Evolutionary conservation across 2,888 invertebrate species (phyloP).

Genomic region (Elysia crispata): DNA sequence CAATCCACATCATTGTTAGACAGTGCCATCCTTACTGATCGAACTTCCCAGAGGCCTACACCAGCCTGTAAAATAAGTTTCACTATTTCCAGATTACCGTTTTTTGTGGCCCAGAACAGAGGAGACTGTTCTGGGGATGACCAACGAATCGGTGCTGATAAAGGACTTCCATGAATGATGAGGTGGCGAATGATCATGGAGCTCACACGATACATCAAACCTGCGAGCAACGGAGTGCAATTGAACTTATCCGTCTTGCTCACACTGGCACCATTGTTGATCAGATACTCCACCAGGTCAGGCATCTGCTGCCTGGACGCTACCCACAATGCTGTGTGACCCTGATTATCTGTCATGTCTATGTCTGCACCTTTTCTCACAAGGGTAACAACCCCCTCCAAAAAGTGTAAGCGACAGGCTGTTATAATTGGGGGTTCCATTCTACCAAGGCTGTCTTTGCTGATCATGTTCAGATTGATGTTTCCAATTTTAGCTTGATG

Average conservation of each 20-base stretch:
- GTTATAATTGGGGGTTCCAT: conserved; percentile 76
- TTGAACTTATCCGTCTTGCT: conserved; percentile 73
- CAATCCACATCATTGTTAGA: conserved; percentile 60
- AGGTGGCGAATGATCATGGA: conserved; percentile 69
- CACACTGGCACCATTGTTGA: conserved; percentile 71
- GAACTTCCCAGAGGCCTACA: conserved; percentile 63
- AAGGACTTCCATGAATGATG: conserved; percentile 67
- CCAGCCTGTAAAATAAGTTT: conserved; percentile 66
- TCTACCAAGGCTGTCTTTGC: conserved; percentile 73
- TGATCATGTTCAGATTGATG: conserved; percentile 73
- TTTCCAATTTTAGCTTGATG: conserved; percentile 69
- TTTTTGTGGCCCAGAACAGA: conserved; percentile 69
- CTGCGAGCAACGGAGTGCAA: conserved; percentile 71
- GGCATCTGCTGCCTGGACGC: conserved; percentile 69
- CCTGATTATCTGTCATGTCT: conserved; percentile 68
- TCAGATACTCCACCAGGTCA: conserved; percentile 68
- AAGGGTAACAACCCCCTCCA: conserved; percentile 71
- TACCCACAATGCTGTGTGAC: conserved; percentile 71
- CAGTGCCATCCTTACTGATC: conserved; percentile 64
- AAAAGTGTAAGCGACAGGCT: conserved; percentile 75
- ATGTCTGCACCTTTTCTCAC: conserved; percentile 73
- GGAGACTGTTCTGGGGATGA: conserved; percentile 66
- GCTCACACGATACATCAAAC: conserved; percentile 69
- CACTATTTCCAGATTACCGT: conserved; percentile 66
- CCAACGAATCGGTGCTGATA: conserved; percentile 63